Conservation (phyloP, 2,797 vertebrate species). For the Lophotriccus pileatus region DNA sequence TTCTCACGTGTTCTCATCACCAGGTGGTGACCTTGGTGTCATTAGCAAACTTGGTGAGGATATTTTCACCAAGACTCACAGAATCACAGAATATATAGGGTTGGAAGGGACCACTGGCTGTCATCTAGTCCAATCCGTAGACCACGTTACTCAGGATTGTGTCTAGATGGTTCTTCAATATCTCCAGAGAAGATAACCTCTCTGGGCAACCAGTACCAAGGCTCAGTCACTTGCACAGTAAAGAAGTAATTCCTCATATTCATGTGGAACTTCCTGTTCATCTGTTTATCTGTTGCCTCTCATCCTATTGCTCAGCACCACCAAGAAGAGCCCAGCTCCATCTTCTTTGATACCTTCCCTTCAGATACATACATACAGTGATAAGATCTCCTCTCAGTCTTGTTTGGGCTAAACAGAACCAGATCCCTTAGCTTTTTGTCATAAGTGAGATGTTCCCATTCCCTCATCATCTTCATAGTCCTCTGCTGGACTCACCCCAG, state of each 20-base stretch:
- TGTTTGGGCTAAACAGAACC: neutral
- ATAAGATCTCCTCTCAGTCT: neutral
- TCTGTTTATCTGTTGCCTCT: neutral
- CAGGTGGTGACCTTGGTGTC: fast-evolving
- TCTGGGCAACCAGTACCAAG: neutral
- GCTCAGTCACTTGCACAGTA: neutral
- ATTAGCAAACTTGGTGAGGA: neutral
- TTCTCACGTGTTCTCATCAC: neutral
- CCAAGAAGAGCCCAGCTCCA: fast-evolving
- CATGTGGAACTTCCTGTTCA: neutral
- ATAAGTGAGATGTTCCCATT: neutral
- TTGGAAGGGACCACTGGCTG: neutral
- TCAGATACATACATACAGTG: neutral
- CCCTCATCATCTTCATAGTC: neutral
- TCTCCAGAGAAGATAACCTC: neutral
- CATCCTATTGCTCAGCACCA: neutral
- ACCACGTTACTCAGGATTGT: neutral
- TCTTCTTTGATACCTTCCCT: neutral
- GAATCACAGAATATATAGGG: neutral
- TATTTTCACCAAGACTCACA: neutral
- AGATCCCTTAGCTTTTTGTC: neutral
- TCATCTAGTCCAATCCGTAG: neutral
- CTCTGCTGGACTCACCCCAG: neutral
- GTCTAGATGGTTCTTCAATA: neutral
- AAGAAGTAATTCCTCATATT: neutral